Conservation (phyloP, 2,113 vertebrate genomes). For the Terrapene triunguis region DNA sequence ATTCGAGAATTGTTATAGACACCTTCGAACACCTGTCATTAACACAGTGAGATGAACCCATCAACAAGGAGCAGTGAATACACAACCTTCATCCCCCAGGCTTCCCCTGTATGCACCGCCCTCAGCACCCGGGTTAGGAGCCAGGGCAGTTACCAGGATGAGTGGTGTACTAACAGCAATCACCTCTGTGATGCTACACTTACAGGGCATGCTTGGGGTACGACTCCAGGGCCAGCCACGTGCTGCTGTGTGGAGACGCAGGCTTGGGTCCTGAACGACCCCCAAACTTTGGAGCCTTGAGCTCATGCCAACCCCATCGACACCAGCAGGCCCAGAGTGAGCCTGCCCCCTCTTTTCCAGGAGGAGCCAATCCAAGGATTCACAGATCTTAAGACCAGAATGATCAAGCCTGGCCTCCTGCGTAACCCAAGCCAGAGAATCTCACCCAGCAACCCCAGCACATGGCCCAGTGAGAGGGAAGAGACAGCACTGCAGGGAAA, state of each 20-base stretch:
- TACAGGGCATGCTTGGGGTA: background rate
- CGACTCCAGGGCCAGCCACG: background rate
- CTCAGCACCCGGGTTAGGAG: background rate
- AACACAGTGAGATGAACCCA: background rate
- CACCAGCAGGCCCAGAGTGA: background rate
- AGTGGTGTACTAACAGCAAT: background rate
- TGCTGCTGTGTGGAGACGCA: background rate
- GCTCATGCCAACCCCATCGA: background rate
- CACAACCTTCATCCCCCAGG: background rate
- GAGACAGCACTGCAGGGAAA: background rate
- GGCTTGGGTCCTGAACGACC: background rate
- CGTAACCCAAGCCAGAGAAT: background rate
- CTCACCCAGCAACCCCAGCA: background rate
- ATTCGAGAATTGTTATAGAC: conserved; percentile 93
- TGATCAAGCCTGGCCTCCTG: background rate
- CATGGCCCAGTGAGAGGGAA: background rate
- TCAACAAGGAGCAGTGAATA: background rate
- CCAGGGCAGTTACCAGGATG: background rate
- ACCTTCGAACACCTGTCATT: conserved; percentile 87
- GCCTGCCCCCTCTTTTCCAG: background rate
- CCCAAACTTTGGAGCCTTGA: background rate
- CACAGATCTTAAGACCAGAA: background rate
- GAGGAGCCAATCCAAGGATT: background rate
- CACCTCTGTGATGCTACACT: background rate
- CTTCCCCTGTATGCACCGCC: too few relatives aligned